Base-by-base conservation (phyloP, 2,888 invertebrate species). In the Mongoloraphidia duomilia region DNA sequence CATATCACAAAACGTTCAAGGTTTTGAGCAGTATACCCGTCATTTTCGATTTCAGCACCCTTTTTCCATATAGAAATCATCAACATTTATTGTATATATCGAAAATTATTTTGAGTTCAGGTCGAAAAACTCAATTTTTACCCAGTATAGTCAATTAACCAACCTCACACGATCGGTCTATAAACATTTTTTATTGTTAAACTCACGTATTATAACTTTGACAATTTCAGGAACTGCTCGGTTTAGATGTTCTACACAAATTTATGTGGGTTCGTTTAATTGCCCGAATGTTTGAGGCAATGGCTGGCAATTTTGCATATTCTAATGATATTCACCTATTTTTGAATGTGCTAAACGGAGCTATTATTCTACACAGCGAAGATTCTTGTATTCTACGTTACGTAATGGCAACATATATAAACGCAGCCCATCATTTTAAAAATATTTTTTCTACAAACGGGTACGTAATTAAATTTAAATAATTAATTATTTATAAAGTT, bases 261-360 rank as follows among this genome's bases (percentile, higher is more conserved):
- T 94, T 95, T 61, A 93, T 94, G 81, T 99, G 98, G 98, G 92
- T 95, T 2, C 85, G 94, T 54, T 71, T 97, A 36, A 93, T 96
- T 60, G 88, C 92, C 1, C 80, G 93, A 44, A 93, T 97, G 93
- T 96, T 96, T 63, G 92, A 92, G 68, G 93, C 93, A 0, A 96
- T 96, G 94, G 92, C 93, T 2, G 93, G 93, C 3, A 94, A 95
- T 63, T 94, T 96, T 63, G 94, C 94, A 0, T 93, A 94, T 59
- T 92, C 93, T 0, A 89, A 94, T 13, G 98, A 99, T 63, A 90
- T 99, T 48, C 96, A 96, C 62, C 71, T 99, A 41, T 98, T 99
- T 65, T 74, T 99, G 37, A 98, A 97, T 67, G 98, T 99, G 0
- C 72, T 97, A 4, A 97, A 97, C 59, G 98, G 98, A 0, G 91